phyloP scores from a whole-genome alignment of 2,888 invertebrate species.

The Bombyx huttoni region DNA sequence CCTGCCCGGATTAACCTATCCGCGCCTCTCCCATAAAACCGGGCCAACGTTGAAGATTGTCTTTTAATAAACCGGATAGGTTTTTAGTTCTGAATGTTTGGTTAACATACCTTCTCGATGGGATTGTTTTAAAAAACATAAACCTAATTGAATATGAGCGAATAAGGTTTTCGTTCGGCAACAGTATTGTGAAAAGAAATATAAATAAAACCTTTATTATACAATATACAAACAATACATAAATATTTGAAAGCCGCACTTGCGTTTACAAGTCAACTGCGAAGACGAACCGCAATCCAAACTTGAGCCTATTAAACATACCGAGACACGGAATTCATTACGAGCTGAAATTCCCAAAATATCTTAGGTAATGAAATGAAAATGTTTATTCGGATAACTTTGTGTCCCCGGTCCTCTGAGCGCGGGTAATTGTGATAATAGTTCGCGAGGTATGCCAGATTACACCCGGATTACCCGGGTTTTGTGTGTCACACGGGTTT shows the following conservation, averaged over 20 bases:
- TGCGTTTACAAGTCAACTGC: neutral
- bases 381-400: neutral
- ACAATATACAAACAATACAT: too few relatives aligned
- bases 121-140: neutral
- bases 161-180: too few relatives aligned
- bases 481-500: neutral
- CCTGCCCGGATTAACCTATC: slow-evolving; percentile 42
- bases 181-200: too few relatives aligned
- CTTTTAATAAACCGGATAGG: neutral
- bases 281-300: neutral
- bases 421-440: neutral
- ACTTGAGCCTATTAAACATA: neutral
- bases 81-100: neutral
- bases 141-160: neutral
- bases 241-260: too few relatives aligned
- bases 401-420: neutral
- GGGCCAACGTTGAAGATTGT: neutral
- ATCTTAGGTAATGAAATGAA: neutral
- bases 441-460: neutral
- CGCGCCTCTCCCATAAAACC: slow-evolving; percentile 11
- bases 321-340: neutral
- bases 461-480: neutral
- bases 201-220: too few relatives aligned
- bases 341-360: neutral
- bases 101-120: neutral